Conservation (phyloP, 2,797 vertebrate species). For the Nyctalus aviator region DNA sequence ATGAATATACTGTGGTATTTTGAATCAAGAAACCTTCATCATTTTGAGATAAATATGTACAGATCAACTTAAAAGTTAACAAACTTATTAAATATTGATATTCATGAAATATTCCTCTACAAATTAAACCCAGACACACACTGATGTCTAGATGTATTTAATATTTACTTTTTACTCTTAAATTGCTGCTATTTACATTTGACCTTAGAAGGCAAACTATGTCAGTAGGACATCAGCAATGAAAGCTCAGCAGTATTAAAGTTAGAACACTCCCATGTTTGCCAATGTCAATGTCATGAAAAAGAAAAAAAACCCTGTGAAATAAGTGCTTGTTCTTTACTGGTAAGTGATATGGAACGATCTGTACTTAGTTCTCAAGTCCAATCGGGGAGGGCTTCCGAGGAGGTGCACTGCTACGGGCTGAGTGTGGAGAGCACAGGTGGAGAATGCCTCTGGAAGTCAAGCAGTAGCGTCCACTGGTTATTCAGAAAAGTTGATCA, state of each 20-base stretch:
- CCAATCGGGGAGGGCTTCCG: constrained; percentile 52
- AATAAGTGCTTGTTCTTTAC: constrained; percentile 76
- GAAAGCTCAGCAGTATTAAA: constrained; percentile 84
- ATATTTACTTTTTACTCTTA: constrained; percentile 84
- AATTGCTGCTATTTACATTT: constrained; percentile 87
- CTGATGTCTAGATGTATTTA: constrained; percentile 82
- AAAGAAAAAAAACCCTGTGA: constrained; percentile 77
- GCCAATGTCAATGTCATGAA: constrained; percentile 79
- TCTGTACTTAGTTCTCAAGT: constrained; percentile 73
- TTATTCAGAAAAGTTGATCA: constrained; percentile 49
- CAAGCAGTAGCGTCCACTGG: constrained; percentile 65
- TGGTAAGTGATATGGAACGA: constrained; percentile 46
- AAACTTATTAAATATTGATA: not conserved
- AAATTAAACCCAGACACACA: not conserved
- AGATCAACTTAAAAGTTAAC: not conserved
- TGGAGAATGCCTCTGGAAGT: constrained; percentile 47
- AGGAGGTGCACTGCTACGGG: constrained; percentile 22
- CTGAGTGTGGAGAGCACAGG: constrained; percentile 10
- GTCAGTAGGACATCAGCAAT: constrained; percentile 61
- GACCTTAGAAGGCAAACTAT: constrained; percentile 80
- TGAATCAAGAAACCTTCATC: not conserved
- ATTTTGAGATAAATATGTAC: constrained; percentile 5
- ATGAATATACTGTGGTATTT: not conserved
- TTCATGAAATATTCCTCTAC: not conserved
- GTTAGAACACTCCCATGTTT: constrained; percentile 75